Base-by-base conservation (phyloP, 2,113 vertebrate genomes). In the Upupa epops region DNA sequence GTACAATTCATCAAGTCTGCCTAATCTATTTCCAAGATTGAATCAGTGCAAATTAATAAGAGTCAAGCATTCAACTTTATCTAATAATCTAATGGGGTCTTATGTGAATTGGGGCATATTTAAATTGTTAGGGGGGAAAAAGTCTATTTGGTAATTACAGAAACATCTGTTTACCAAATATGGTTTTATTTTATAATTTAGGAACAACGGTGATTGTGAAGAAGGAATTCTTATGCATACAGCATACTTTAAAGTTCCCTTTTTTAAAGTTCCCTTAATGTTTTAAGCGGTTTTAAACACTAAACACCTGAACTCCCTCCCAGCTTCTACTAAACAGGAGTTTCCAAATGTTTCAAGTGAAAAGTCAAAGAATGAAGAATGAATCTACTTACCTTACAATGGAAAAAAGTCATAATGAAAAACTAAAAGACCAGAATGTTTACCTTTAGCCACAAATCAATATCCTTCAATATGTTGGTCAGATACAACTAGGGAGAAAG, bases 21-120 rank as follows among this genome's bases (percentile, higher is more conserved):
- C 45, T 94, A 93, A 96, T 94, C 79, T 70, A 90, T 63, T 84
- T 87, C 49, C 68, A 94, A 37, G 93, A 91, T 73, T 48, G 75
- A 81, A 94, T 89, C 84, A 88, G 71, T 70, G 75, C 48, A 89
- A 95, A 85, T 92, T 96, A 92, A 93, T 93, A 82, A 91, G 86
- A 93, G 55, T 83, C 87, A 91, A 93, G 59, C 55, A 91, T 77
- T 75, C 60, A 74, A 83, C 80, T 7, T n/a, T 77, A 83, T 92
- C 88, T 93, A 90, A 88, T 79, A 85, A 93, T 88, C 94, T 96
- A 93, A 83, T 85, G 85, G 74, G 70, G 55, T 76, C 82, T 94
- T 93, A 96, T 92, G 89, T 91, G 54, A 88, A 73, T 89, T 89
- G 82, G 32, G 71, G 66, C 48, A 56, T 76, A 93, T 72, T 93